Evolutionary conservation across 2,888 invertebrate genomes (phyloP).

Genomic region (Dione juno): DNA sequence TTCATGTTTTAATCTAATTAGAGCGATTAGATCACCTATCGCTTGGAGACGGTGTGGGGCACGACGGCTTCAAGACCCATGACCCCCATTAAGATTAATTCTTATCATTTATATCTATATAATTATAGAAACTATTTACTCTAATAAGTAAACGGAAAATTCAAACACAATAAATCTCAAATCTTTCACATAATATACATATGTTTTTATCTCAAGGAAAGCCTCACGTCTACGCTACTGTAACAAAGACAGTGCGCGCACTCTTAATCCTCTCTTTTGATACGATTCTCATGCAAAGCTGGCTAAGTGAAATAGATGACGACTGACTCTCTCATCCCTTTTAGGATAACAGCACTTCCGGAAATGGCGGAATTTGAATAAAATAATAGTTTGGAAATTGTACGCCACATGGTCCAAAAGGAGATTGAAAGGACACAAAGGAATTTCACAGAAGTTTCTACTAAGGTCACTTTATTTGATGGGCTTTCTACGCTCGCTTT

Average conservation of each 20-base stretch:
- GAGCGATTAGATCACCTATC: too few species aligned
- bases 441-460: constrained; percentile 52
- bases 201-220: constrained; percentile 7
- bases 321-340: constrained; percentile 49
- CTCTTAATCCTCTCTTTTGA: constrained; percentile 43
- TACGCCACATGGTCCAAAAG: constrained; percentile 58
- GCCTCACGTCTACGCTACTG: constrained; percentile 22
- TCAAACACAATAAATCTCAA: not conserved
- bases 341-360: constrained; percentile 52
- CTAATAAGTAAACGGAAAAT: not conserved
- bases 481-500: constrained; percentile 45
- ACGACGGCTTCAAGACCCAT: too few species aligned
- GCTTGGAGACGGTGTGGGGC: too few species aligned
- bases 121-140: not conserved
- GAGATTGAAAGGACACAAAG: constrained; percentile 53
- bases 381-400: constrained; percentile 72
- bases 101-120: too few species aligned
- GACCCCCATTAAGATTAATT: too few species aligned
- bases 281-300: constrained; percentile 44
- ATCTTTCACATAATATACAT: not conserved
- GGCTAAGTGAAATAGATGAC: constrained; percentile 41
- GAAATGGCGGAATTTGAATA: constrained; percentile 66
- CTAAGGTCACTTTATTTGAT: constrained; percentile 61
- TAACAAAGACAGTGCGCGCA: constrained; percentile 19
- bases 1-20: too few species aligned